A percentile compares a stretch with the other conserved stretches of the same genome.
phyloP scores from a whole-genome alignment of 37 sponge, comb jelly and placozoan genomes.

The Haliclona indistincta region DNA sequence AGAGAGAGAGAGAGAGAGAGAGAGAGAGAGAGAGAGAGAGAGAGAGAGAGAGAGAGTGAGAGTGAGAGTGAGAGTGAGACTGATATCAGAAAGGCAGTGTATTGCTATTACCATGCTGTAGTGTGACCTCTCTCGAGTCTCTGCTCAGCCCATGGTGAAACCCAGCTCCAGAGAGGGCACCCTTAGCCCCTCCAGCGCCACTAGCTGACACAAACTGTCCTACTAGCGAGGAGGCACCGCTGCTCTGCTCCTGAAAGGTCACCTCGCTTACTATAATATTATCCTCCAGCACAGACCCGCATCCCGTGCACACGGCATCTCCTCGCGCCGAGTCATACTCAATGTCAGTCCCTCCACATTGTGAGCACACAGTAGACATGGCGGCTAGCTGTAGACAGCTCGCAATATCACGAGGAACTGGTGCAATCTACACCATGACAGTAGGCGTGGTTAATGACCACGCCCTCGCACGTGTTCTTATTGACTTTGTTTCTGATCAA shows the following conservation, averaged over 20 bases:
- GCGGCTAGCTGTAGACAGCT: not conserved
- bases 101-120: conserved; percentile 62
- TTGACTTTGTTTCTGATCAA: too few species aligned
- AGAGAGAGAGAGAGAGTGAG: not conserved
- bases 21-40: not conserved
- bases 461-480: too few species aligned
- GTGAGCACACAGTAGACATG: conserved; percentile 81
- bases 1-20: not conserved
- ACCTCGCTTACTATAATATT: conserved; percentile 92
- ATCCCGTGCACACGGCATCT: conserved; percentile 93
- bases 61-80: conserved; percentile 3
- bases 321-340: conserved; percentile 93
- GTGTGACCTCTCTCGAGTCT: conserved; percentile 81
- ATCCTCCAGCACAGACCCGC: conserved; percentile 97
- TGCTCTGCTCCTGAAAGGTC: conserved; percentile 80
- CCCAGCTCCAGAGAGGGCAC: conserved; percentile 44
- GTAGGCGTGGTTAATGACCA: too few species aligned
- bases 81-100: not conserved
- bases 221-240: conserved; percentile 81
- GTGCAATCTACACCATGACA: too few species aligned
- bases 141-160: conserved; percentile 74
- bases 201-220: conserved; percentile 86
- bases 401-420: too few species aligned
- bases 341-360: conserved; percentile 92
- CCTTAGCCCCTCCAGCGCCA: conserved; percentile 3